Base-by-base conservation (phyloP, 2,888 invertebrate genomes). In the Linyphia triangularis region DNA sequence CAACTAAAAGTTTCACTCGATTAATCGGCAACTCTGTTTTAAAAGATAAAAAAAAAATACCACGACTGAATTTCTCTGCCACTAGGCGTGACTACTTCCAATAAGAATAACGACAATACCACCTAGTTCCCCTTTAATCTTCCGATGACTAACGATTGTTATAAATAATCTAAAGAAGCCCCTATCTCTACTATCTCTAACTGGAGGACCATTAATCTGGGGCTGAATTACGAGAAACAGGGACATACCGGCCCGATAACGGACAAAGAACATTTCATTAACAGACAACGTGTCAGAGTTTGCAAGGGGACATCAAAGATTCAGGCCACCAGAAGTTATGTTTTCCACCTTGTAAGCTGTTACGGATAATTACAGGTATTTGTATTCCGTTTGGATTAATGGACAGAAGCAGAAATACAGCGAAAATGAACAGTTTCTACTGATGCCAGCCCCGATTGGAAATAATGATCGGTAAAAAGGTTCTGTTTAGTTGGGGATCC, bases 281-380 rank as follows among this genome's bases (percentile, higher is more conserved):
- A 69, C 67, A 75, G 86, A 88, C 81, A 67, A 72, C 37, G 37
- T 79, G 73, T 61, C 78, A 78, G 70, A 30, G 61, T 28, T 59
- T 30, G 37, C 26, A n/a, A 63, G 78, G 69, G 61, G 70, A 24
- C 86, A 88, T 88, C 37, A 88, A 88, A 81, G 51, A 88, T 88
- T 88, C 86, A 88, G 67, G 19, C 19, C 51, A 30, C 19, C 43
- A 30, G 40, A 51, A 59, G 67, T 78, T 78, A 70, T 75, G 73
- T 81, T 81, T 81, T 75, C 73, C 65, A 67, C 75, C 86, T 88
- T 88, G 86, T 88, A 81, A 81, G 86, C 86, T 82, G 86, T 88
- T 88, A 88, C 79, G 67, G 86, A 88, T 88, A 88, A 88, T 88
- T 88, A 88, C 86, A 88, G 86, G 69, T 88, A 88, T 88, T 88